Evolutionary conservation across 2,888 invertebrate species (phyloP), one percentile per base, ranked within the genome.

Genomic region (Habrosyne pyritoides): DNA sequence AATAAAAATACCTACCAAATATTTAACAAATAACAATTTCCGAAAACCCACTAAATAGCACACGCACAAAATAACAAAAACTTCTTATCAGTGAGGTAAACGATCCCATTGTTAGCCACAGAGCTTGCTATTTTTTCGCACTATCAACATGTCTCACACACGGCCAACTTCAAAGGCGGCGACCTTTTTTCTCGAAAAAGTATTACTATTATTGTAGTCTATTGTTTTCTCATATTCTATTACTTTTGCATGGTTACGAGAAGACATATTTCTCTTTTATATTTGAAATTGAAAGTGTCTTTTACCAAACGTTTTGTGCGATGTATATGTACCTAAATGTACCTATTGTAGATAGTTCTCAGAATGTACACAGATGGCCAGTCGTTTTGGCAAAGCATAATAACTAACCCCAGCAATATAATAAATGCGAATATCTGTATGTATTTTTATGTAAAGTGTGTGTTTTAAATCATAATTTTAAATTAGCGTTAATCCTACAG

Each of bases 131-230:
- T 71, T 60, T 58, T 58, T 57, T 57, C 54, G 64, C 63, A 71
- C 72, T 78, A 64, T 75, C 72, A 69, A 75, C 72, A 52, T 77
- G 78, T 79, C 75, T 74, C 84, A 86, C 86, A 86, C 74, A 81
- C 82, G 83, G 69, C 62, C 55, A 60, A 69, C 75, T 75, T 81
- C 70, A 84, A 81, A 84, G 47, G 52, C 21, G 54, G 75, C 77
- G 72, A 33, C 54, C 53, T 60, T 68, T 73, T 76, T 68, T 65
- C 60, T 21, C 8, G 61, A 67, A 72, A 62, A 47, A 61, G 54
- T 63, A 51, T 54, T 61, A 28, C 18, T 22, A 1, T 24, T 46
- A 57, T 62, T 42, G 18, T 18, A 18, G 42, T n/a, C 42, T 42
- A 42, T 42, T 42, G 42, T 42, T 42, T 42, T 42, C 14, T 0